Evolutionary conservation across 2,888 invertebrate genomes (phyloP).

Genomic region (Papilio demoleus): DNA sequence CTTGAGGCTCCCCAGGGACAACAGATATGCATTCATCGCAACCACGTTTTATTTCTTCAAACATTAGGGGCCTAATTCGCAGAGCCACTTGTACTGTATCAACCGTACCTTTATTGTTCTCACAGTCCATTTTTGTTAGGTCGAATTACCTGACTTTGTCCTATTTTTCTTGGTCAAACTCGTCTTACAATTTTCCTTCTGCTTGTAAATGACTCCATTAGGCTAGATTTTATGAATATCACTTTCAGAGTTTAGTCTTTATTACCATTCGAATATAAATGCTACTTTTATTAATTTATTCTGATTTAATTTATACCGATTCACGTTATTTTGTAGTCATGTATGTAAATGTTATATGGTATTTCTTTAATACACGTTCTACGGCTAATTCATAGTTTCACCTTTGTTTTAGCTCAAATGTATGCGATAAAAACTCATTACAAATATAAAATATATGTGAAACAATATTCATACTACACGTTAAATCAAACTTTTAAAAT

Average conservation of each 20-base stretch:
- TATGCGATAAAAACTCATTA: background rate
- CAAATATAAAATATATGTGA: background rate
- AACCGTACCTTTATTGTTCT: conserved; percentile 61
- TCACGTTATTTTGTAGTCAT: background rate
- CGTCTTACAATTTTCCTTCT: background rate
- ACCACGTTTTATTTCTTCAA: conserved; percentile 88
- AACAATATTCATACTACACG: background rate
- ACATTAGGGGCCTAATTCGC: conserved; percentile 91
- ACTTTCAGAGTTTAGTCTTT: background rate
- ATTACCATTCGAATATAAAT: background rate
- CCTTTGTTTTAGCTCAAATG: background rate
- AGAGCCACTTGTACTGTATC: conserved; percentile 91
- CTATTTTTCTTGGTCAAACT: background rate
- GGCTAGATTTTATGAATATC: background rate
- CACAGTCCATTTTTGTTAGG: conserved; percentile 63
- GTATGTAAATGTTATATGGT: background rate
- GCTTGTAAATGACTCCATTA: background rate
- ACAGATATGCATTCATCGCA: conserved; percentile 89
- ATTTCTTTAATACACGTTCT: too few species aligned
- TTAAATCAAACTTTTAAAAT: conserved; percentile 43
- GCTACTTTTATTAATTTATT: background rate
- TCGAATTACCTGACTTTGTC: conserved; percentile 22
- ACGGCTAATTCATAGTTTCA: background rate
- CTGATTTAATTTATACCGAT: background rate
- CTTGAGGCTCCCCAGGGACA: conserved; percentile 86